These are phyloP conservation scores for Melospiza georgiana DNA, from an alignment of 2,113 vertebrate species.

Conservation along the genomic window DNA sequence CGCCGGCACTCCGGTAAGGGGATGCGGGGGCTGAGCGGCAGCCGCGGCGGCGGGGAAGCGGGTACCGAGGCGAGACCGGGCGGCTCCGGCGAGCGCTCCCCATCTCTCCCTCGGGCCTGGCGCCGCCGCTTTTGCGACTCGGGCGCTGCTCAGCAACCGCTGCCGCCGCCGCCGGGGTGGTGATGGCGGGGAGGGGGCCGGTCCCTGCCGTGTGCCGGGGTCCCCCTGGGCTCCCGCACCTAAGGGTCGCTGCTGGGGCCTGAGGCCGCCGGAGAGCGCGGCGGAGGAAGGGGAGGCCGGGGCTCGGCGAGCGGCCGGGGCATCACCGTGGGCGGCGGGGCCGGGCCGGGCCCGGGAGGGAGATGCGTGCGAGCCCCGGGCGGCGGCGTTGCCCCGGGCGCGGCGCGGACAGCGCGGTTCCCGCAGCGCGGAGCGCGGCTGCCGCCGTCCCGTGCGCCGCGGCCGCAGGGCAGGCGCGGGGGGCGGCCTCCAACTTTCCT, in stretches of 20 bases:
- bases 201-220: slow-evolving; percentile 23
- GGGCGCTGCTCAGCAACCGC: slow-evolving; percentile 18
- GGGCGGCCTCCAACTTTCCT: neutral
- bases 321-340: neutral
- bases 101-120: slow-evolving; percentile 31
- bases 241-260: neutral
- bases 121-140: slow-evolving; percentile 26
- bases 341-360: neutral
- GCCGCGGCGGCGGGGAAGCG: neutral
- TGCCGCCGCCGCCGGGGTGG: neutral
- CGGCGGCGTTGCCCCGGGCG: neutral
- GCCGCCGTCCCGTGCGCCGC: neutral
- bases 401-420: neutral
- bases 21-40: too few relatives aligned
- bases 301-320: neutral
- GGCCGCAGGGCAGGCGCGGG: neutral
- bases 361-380: neutral
- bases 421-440: neutral
- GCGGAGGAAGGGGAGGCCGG: neutral
- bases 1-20: too few relatives aligned
- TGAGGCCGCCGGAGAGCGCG: neutral
- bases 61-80: neutral
- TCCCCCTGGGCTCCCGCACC: slow-evolving; percentile 8
- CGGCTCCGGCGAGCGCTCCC: neutral
- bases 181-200: neutral